phyloP scores from a whole-genome alignment of 1,140 invertebrate species.

The Protaetia brevitarsis region DNA sequence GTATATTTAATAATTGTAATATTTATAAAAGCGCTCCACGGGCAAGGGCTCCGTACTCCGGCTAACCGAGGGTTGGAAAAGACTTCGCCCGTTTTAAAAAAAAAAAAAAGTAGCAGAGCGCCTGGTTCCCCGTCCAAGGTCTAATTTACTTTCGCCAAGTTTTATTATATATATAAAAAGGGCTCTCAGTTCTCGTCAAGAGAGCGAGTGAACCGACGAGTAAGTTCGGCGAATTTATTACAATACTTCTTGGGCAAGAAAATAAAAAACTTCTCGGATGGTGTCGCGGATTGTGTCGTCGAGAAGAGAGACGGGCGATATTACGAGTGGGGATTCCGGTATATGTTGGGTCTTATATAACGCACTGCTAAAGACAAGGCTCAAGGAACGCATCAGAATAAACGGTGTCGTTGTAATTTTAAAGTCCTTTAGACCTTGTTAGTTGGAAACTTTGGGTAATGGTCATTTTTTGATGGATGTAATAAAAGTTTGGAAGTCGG shows the following conservation, averaged over 20 bases:
- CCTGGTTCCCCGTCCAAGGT: too few relatives aligned
- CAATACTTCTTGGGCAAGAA: background rate
- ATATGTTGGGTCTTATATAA: background rate
- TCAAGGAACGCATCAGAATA: background rate
- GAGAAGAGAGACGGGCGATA: background rate
- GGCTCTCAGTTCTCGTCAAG: background rate
- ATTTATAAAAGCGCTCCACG: constrained; percentile 37
- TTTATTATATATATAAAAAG: constrained; percentile 37
- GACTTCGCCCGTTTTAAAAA: constrained; percentile 24
- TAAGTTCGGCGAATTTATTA: background rate
- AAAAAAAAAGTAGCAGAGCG: constrained; percentile 34
- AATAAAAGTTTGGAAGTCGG: background rate
- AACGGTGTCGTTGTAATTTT: background rate
- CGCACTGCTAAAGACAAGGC: background rate
- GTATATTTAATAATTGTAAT: constrained; percentile 41
- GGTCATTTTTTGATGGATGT: constrained; percentile 7
- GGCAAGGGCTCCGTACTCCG: background rate
- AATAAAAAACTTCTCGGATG: background rate
- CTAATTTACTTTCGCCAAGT: constrained; percentile 35
- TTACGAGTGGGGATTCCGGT: background rate
- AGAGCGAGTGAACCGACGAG: background rate
- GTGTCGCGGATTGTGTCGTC: background rate
- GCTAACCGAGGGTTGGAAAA: background rate
- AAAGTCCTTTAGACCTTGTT: constrained; percentile 7
- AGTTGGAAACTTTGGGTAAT: background rate